A percentile compares a stretch with the other conserved stretches of the same genome.
phyloP scores from a whole-genome alignment of 1,140 invertebrate species.

The Pseudomyrmex concolor region DNA sequence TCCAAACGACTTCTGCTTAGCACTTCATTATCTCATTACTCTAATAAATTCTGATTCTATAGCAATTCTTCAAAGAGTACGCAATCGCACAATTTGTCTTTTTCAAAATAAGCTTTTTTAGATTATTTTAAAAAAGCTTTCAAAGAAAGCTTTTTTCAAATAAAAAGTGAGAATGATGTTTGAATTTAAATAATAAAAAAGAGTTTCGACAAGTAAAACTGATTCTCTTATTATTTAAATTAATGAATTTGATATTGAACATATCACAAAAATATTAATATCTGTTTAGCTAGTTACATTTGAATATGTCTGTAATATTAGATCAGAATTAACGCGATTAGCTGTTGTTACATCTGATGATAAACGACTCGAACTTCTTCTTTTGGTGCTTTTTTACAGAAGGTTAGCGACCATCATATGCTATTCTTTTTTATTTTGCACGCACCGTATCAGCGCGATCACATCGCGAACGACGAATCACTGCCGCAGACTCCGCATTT shows the following conservation, averaged over 20 bases:
- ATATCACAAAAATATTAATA: background rate
- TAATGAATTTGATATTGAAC: background rate
- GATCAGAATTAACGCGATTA: background rate
- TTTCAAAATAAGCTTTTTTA: no score
- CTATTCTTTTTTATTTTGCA: no score
- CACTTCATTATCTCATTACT: conserved; percentile 48
- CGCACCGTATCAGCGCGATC: no score
- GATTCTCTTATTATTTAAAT: background rate
- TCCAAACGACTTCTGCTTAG: conserved; percentile 18
- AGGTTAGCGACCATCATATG: no score
- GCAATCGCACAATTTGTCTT: conserved; percentile 20
- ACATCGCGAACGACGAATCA: background rate
- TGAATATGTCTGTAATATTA: background rate
- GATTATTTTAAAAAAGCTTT: no score
- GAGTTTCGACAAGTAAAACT: background rate
- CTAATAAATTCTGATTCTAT: conserved; percentile 25
- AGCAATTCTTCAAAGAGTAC: conserved; percentile 1
- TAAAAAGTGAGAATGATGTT: conserved; percentile 3
- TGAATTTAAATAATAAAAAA: background rate
- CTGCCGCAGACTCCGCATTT: background rate
- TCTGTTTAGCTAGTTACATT: background rate
- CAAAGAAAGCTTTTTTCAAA: conserved; percentile 30
- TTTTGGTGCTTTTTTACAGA: no score
- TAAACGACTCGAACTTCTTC: conserved; percentile 33
- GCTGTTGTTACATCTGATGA: conserved; percentile 12